Evolutionary conservation across 2,888 invertebrate genomes (phyloP).

Genomic region (Hirtodrosophila alboralis): DNA sequence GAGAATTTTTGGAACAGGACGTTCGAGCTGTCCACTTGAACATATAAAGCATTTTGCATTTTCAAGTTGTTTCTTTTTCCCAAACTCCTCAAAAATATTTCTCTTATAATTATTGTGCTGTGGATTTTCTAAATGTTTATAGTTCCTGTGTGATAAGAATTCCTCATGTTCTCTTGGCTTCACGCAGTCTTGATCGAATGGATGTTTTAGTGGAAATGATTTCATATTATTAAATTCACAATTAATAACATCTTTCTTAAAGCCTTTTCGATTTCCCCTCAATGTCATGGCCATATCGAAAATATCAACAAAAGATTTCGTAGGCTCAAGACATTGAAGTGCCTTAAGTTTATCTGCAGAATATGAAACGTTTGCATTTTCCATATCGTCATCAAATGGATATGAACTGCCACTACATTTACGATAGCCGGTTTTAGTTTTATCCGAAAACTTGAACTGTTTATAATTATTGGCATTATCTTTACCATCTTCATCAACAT

Average conservation of each 20-base stretch:
- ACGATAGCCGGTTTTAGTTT: neutral
- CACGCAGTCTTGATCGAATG: no score
- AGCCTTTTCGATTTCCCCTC: neutral
- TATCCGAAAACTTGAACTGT: neutral
- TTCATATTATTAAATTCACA: neutral
- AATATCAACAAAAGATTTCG: slow-evolving; percentile 16
- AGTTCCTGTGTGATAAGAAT: slow-evolving; percentile 4
- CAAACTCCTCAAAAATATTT: slow-evolving; percentile 14
- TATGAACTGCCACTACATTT: slow-evolving; percentile 18
- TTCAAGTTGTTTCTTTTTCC: slow-evolving; percentile 12
- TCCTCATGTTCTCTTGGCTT: neutral
- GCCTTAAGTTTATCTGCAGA: neutral
- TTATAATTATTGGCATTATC: neutral
- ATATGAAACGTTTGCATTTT: neutral
- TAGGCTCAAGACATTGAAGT: slow-evolving; percentile 2
- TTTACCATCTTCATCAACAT: neutral
- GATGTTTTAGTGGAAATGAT: no score
- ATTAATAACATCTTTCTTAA: neutral
- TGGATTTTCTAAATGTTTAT: slow-evolving; percentile 5
- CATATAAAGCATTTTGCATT: no score
- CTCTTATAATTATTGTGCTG: slow-evolving; percentile 25
- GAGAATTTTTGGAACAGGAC: no score
- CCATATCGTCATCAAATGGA: neutral
- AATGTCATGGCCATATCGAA: slow-evolving; percentile 17
- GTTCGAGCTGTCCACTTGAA: no score